Evolutionary conservation across 30 jellyfish, hydroid and myxozoan species (phyloP), one percentile per base, ranked within the genome.

Genomic region (Pseudorhiza aurosa): DNA sequence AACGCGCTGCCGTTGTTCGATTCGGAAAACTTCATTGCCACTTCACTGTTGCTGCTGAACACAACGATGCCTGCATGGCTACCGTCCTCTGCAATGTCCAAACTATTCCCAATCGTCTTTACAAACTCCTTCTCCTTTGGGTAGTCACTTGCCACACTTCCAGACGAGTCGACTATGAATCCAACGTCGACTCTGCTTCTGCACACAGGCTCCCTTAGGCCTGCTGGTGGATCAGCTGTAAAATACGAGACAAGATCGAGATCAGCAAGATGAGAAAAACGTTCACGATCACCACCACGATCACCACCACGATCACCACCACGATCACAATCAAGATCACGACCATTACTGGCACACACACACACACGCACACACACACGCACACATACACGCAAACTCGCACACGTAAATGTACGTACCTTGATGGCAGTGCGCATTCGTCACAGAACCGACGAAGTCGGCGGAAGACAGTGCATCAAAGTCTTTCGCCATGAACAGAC

Each of bases 91-190:
- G 79, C 58, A 56, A 82, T 33, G 29, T 58, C 74, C 25, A 82
- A 60, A 18, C 39, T 69, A 17, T 22, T 37, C n/a, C 86, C 85
- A 8, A 82, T 33, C 36, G 32, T 29, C 15, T 82, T 82, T 50
- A 82, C 94, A 45, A 82, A 82, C n/a, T 44, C 77, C 55, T 82
- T 82, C 62, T 82, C 94, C 56, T 82, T 82, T 25, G 65, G 28
- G 53, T 82, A 82, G 17, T 69, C 69, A 8, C 60, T 26, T 2
- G 50, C 60, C 36, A 82, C 81, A 58, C 94, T 82, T 46, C 94
- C 94, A 17, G 94, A 82, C 28, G 94, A 82, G 72, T 82, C 94
- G 39, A 82, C 87, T 36, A 68, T 64, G 62, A 85, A 63, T 43
- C 76, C 87, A 47, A 85, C 63, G 49, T 85, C 90, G 8, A 62